A percentile compares a stretch with the other conserved stretches of the same genome.
Conservation (phyloP, 2,113 vertebrate genomes). For the Spea multiplicata region DNA sequence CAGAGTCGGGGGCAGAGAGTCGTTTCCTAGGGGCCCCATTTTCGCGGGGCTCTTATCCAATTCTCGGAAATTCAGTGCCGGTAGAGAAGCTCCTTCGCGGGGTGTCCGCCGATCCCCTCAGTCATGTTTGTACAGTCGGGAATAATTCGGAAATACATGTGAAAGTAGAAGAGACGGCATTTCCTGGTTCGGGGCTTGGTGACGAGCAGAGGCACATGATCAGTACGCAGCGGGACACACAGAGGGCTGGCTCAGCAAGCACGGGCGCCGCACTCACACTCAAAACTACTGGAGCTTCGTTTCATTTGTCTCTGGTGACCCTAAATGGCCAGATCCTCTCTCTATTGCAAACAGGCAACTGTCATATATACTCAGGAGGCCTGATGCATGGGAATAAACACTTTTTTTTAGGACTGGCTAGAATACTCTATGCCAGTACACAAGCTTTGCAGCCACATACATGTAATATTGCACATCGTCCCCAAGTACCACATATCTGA, state of each 20-base stretch:
- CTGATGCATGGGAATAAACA: no score
- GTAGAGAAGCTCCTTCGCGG: neutral
- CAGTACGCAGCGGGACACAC: constrained; percentile 59
- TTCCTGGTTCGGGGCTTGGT: constrained; percentile 73
- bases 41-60: constrained; percentile 13
- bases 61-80: constrained; percentile 55
- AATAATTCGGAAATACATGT: constrained; percentile 15
- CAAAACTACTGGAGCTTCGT: neutral
- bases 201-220: constrained; percentile 68
- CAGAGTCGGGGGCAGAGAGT: constrained; percentile 79
- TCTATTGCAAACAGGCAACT: no score
- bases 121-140: neutral
- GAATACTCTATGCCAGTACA: no score
- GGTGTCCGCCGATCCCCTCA: neutral
- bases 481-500: no score
- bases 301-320: neutral
- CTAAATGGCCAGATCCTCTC: no score
- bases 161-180: constrained; percentile 75
- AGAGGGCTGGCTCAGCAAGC: constrained; percentile 72
- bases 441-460: no score
- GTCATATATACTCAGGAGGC: no score
- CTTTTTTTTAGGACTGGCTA: no score
- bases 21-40: constrained; percentile 65
- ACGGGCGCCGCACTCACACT: constrained; percentile 24
- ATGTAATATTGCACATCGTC: no score